Base-by-base conservation (phyloP, 2,797 vertebrate genomes). In the Tinamus major region DNA sequence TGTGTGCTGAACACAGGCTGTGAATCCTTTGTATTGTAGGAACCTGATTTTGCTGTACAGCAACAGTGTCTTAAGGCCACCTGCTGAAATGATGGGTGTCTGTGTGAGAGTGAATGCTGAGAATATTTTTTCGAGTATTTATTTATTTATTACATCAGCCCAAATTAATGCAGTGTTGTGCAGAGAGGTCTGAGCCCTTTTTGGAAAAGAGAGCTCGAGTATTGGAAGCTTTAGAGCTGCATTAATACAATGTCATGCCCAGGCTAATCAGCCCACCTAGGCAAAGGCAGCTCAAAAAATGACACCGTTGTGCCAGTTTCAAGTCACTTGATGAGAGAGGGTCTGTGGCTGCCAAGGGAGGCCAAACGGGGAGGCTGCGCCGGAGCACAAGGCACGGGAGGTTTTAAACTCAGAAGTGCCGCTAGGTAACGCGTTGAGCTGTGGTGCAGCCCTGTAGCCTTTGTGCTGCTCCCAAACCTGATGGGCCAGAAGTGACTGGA, bases 11-110 rank as follows among this genome's bases (percentile, higher is more conserved):
- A 70, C 2, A 1, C 18, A 48, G 39, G 15, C 41, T 41, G 19
- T 55, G 70, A 87, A 19, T 87, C 33, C 48, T 87, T 27, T 75
- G 79, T 70, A 67, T 59, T 72, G 89, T 56, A 63, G 51, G 42
- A 94, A 58, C 10, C n/a, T 51, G 62, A 41, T 55, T 31, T 69
- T 91, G 48, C 79, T 68, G 9, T 35, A 11, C 11, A 70, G 39
- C 62, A 81, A 2, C 29, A 64, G 10, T 68, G 42, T 16, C 35
- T 37, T 11, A 76, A 33, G 29, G 14, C 37, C 31, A 18, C 29
- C 31, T 64, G 15, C 69, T 80, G 49, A 80, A 87, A 44, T 67
- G 41, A 35, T 12, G 12, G 23, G 10, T 3, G 1, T 0, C 10
- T 15, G 19, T 24, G 10, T 37, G 20, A 33, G 9, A 26, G 17